Evolutionary conservation across 2,888 invertebrate genomes (phyloP), one percentile per base, ranked within the genome.

Genomic region (Drosophila leonis): DNA sequence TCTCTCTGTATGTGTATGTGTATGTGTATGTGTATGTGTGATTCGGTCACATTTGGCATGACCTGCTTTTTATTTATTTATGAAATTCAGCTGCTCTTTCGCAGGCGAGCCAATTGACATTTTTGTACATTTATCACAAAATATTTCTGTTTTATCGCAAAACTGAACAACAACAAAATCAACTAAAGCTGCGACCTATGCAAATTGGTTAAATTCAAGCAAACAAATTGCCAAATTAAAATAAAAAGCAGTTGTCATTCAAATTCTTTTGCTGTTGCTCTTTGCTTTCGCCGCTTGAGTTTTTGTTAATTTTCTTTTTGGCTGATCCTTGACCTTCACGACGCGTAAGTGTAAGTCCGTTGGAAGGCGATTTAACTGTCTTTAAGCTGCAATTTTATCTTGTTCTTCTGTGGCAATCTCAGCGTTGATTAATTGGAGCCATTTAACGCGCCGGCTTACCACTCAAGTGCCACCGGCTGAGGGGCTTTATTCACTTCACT

Each of bases 351-450:
- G 76, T n/a, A 48, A 54, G 62, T 71, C 52, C 27, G 54, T 20
- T 41, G 37, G 48, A 51, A 73, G 73, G 57, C 64, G 55, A 24
- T 33, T 39, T 39, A 62, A 56, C 55, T 65, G 65, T 69, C 62
- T 70, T 79, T 77, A 63, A 65, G 64, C 67, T 49, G 51, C 46
- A 75, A 52, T 56, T 74, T 86, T 65, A 69, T 77, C 75, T 77
- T 62, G 31, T 42, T 33, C 29, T 60, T 41, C 67, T 57, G 52
- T 46, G 63, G 42, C 65, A 71, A 66, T 75, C 67, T 72, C 63
- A 54, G 72, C 51, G 65, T 78, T 88, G 81, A 84, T 84, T 86
- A 84, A 84, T 84, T 85, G 81, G 74, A 46, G 65, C 69, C 78
- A 80, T 80, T 88, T 86, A 88, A 80, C 80, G 76, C 71, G 80